Percentiles rank a stretch among this genome's conserved stretches.
phyloP scores from a whole-genome alignment of 2,797 vertebrate genomes.

The Meda fulgida region DNA sequence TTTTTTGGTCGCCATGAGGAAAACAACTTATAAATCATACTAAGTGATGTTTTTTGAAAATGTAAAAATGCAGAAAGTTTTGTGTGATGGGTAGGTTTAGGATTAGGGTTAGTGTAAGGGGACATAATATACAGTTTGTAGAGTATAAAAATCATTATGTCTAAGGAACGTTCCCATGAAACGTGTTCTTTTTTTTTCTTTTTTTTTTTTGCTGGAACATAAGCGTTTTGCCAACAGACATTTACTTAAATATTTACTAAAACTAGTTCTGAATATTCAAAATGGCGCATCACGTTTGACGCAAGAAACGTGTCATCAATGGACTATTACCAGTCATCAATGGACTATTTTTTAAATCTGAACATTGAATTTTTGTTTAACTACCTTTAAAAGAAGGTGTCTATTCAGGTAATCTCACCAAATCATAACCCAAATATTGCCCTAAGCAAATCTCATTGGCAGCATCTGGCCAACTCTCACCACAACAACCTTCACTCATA shows the following conservation, averaged over 20 bases:
- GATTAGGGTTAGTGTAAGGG: no score
- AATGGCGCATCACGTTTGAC: no score
- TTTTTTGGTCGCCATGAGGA: no score
- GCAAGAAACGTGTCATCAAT: background rate
- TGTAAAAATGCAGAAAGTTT: no score
- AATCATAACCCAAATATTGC: conserved; percentile 44
- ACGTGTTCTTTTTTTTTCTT: no score
- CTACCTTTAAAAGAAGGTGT: conserved; percentile 1
- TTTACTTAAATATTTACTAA: background rate
- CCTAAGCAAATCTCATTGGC: conserved; percentile 27
- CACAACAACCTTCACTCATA: conserved; percentile 24
- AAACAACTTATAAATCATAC: no score
- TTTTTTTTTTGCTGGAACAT: no score
- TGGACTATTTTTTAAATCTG: background rate
- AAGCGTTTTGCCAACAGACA: background rate
- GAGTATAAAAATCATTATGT: no score
- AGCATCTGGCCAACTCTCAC: conserved; percentile 44
- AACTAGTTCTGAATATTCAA: background rate
- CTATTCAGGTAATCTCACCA: conserved; percentile 33
- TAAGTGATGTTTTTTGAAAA: no score
- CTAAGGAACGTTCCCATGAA: no score
- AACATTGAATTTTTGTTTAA: conserved; percentile 9
- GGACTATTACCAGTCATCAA: background rate
- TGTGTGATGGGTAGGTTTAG: no score
- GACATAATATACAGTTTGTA: no score